phyloP scores from a whole-genome alignment of 2,888 invertebrate species.

The Dermolepida albohirtum region DNA sequence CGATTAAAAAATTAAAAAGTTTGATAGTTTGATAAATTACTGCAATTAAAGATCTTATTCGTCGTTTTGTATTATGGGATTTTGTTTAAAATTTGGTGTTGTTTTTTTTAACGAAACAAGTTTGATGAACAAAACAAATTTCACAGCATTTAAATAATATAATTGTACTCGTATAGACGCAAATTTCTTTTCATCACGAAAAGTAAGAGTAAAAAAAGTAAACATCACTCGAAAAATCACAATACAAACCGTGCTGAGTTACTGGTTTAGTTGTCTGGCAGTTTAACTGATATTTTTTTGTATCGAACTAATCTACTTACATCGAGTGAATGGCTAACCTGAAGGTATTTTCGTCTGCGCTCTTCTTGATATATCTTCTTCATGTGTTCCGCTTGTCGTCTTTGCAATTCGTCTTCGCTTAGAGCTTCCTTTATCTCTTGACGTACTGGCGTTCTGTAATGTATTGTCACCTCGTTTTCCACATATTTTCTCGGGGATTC shows the following conservation, averaged over 20 bases:
- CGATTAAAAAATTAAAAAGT: background rate
- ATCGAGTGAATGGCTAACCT: constrained; percentile 67
- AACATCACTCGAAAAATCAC: background rate
- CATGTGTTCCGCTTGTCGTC: constrained; percentile 92
- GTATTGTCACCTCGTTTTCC: constrained; percentile 94
- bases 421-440: constrained; percentile 87
- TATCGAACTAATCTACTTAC: constrained; percentile 48
- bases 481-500: constrained; percentile 91
- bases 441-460: constrained; percentile 89
- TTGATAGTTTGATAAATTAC: background rate
- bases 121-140: too few relatives aligned
- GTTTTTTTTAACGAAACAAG: too few relatives aligned
- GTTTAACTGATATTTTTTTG: too few relatives aligned
- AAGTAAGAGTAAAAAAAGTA: background rate
- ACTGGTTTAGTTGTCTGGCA: too few relatives aligned
- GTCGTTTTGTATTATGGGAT: background rate
- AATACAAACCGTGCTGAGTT: constrained; percentile 41
- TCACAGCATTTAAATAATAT: too few relatives aligned
- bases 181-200: too few relatives aligned
- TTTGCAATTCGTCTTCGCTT: constrained; percentile 89
- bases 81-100: background rate
- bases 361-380: constrained; percentile 90
- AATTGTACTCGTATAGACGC: too few relatives aligned
- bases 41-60: background rate
- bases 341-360: constrained; percentile 88